Evolutionary conservation across 1,140 invertebrate genomes (phyloP).

Genomic region (Kradibia gibbosae): DNA sequence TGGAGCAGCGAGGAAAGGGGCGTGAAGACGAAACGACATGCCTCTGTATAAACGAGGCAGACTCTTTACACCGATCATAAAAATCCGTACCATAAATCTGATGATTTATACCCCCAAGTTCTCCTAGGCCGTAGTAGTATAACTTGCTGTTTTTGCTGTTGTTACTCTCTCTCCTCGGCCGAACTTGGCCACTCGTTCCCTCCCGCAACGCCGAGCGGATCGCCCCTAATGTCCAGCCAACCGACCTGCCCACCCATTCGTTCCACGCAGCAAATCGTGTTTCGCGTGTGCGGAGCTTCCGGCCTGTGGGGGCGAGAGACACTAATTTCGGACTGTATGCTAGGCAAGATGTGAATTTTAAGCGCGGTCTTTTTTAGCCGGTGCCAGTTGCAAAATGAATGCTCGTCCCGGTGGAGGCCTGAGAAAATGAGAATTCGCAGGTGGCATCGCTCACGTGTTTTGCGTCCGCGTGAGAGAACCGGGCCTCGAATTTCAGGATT

Average conservation of each 20-base stretch:
- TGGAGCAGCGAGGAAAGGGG: background rate
- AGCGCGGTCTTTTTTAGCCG: conserved; percentile 7
- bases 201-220: too few species aligned
- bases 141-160: background rate
- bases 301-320: background rate
- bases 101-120: conserved; percentile 27
- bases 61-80: conserved; percentile 42
- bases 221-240: too few species aligned
- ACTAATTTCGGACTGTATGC: conserved; percentile 34
- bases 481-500: background rate
- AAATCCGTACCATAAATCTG: conserved; percentile 45
- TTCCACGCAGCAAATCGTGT: background rate
- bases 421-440: conserved; percentile 7
- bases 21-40: background rate
- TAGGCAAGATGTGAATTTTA: conserved; percentile 19
- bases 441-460: background rate
- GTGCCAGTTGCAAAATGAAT: background rate
- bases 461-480: background rate
- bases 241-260: background rate
- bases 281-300: conserved; percentile 27
- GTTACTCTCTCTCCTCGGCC: background rate
- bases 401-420: background rate
- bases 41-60: conserved; percentile 4
- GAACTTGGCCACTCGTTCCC: background rate
- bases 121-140: background rate